Conservation (phyloP, 2,113 vertebrate species). For the Anhinga rufa region DNA sequence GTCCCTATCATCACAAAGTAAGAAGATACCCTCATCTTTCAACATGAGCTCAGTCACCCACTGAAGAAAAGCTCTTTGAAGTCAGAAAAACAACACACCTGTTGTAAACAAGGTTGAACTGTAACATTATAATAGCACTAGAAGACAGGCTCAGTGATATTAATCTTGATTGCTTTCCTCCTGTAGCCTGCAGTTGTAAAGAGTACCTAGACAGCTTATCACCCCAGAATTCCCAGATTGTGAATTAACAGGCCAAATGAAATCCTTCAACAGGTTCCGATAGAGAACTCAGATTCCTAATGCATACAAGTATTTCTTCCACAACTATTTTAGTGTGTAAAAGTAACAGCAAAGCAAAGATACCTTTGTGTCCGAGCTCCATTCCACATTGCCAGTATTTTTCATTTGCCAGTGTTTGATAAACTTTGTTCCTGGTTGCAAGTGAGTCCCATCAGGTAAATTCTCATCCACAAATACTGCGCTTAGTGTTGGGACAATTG, state of each 20-base stretch:
- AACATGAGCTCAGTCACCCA: neutral
- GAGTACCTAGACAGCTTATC: neutral
- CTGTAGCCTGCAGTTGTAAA: neutral
- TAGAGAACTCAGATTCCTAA: neutral
- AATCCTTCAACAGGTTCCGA: neutral
- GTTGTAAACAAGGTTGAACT: neutral
- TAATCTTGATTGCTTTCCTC: neutral
- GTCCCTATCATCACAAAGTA: neutral
- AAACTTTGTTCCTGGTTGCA: conserved; percentile 93
- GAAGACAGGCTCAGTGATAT: neutral
- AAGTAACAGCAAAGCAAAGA: neutral
- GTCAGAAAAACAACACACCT: neutral
- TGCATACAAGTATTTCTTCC: neutral
- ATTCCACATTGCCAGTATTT: conserved; percentile 91
- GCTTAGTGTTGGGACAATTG: conserved; percentile 87
- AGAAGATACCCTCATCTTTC: neutral
- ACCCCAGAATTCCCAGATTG: neutral
- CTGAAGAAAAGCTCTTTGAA: neutral
- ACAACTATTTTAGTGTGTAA: neutral
- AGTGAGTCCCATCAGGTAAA: conserved; percentile 91
- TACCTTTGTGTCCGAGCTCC: conserved; percentile 93
- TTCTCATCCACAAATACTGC: conserved; percentile 99
- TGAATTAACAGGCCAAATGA: neutral
- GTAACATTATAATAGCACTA: neutral
- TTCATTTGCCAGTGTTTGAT: conserved; percentile 98